A percentile compares a stretch with the other conserved stretches of the same genome.
Conservation (phyloP, 92 coral and sea anemone genomes). For the Bergia puertoricense region DNA sequence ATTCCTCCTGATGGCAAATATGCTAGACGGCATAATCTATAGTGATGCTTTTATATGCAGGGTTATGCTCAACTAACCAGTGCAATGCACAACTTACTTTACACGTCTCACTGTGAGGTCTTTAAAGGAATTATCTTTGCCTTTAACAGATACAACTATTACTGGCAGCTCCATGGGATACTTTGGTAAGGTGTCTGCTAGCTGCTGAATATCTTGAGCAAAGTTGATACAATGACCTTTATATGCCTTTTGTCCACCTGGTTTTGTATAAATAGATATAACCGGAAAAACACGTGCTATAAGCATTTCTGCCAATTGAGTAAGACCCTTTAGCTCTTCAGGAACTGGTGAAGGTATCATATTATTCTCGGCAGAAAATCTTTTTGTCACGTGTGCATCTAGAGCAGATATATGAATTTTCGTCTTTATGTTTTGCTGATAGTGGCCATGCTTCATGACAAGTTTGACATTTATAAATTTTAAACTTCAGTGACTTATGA, state of each 20-base stretch:
- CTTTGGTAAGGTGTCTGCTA: constrained; percentile 36
- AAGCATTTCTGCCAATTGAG: constrained; percentile 30
- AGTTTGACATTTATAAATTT: constrained; percentile 20
- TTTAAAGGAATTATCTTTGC: constrained; percentile 25
- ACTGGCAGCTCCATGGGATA: constrained; percentile 44
- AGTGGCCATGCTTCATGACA: constrained; percentile 55
- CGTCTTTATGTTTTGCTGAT: constrained; percentile 1
- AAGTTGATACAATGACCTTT: constrained; percentile 51
- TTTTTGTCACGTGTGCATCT: constrained; percentile 32
- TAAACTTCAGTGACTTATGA: constrained; percentile 46
- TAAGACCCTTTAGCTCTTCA: constrained; percentile 28
- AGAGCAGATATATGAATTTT: constrained; percentile 20
- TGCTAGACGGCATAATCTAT: constrained; percentile 27
- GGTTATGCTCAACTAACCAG: constrained; percentile 33
- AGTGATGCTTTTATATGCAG: constrained; percentile 16
- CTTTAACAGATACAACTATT: constrained; percentile 27
- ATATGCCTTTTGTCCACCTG: constrained; percentile 47
- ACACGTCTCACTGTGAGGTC: constrained; percentile 21
- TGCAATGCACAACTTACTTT: constrained; percentile 8
- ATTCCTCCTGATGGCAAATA: constrained; percentile 26
- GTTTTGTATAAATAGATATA: constrained; percentile 39
- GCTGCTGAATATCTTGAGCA: constrained; percentile 41
- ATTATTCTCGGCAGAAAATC: constrained; percentile 23
- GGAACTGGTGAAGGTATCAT: constrained; percentile 38
- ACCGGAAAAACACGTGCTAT: constrained; percentile 8